These are phyloP conservation scores for Elephantulus edwardii DNA, from an alignment of 2,113 vertebrate genomes.

Conservation along the genomic window DNA sequence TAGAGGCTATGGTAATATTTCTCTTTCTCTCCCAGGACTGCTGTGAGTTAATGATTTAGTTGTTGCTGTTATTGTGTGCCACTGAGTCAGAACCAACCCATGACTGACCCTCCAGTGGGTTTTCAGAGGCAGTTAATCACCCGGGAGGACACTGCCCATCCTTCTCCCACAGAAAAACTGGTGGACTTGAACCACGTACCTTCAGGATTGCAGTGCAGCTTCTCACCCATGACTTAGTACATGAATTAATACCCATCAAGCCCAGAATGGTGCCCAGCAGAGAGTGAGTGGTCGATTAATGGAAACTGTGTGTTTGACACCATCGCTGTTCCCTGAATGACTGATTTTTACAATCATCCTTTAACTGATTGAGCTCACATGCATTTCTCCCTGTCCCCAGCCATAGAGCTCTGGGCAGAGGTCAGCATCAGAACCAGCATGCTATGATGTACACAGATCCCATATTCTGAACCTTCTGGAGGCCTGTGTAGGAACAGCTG, in stretches of 20 bases:
- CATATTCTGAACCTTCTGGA: background rate
- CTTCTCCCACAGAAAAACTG: too few species aligned
- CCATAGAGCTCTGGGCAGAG: background rate
- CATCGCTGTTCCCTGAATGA: background rate
- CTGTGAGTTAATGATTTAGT: background rate
- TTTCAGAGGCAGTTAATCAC: too few species aligned
- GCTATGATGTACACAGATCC: background rate
- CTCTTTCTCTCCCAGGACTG: background rate
- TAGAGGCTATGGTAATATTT: background rate
- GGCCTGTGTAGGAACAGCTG: background rate
- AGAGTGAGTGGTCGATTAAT: background rate
- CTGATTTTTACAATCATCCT: background rate
- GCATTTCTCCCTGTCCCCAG: background rate
- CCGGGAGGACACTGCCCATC: too few species aligned
- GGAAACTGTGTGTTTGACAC: too few species aligned
- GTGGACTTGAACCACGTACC: too few species aligned
- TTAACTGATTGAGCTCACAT: too few species aligned
- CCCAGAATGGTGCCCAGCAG: background rate
- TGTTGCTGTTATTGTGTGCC: too few species aligned
- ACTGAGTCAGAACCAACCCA: too few species aligned
- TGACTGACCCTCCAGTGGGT: too few species aligned
- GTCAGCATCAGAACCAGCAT: background rate
- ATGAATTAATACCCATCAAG: background rate
- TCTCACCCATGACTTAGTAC: too few species aligned
- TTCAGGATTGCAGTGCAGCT: too few species aligned